Base-by-base conservation (phyloP, 1,140 invertebrate species). In the Hypsibius dujardini region DNA sequence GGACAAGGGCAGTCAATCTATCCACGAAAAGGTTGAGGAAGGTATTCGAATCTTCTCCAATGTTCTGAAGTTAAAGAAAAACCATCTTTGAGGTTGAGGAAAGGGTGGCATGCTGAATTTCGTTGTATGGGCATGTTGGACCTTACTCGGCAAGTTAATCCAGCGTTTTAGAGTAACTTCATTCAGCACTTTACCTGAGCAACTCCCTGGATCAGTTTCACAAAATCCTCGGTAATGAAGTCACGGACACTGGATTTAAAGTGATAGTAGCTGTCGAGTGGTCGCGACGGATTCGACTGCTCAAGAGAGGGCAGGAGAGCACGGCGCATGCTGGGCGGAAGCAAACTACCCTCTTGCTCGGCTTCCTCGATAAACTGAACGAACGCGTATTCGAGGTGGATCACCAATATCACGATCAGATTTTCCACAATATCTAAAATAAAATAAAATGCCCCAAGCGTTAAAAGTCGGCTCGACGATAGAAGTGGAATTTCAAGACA, bases 191-290 rank as follows among this genome's bases (percentile, higher is more conserved):
- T 28, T 28, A 28, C 28, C 28, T 28, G 28, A 28, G 28, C 28
- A 28, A 28, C 28, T 28, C 28, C 28, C 28, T 28, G 28, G 28
- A 28, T 28, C 50, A n/a, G 50, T 56, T 7, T n/a, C 50, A 67
- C 12, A 45, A 67, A 67, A 42, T 42, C 62, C 3, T 67, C 62
- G 42, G 62, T 67, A 42, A 67, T 42, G 62, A 67, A 67, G 12
- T 67, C 12, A 3, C 62, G 62, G 12, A 67, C 62, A 67, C 45
- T 67, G 62, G 62, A 15, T 42, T 67, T 67, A 42, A 67, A 67
- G 42, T 67, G 62, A 67, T 45, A 45, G 45, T 67, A 67, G 12
- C 45, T 42, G 45, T 67, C 62, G 3, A 15, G 42, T 45, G 12
- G 12, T 12, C 12, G 3, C 12, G 62, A 15, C 12, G 62, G 62